Evolutionary conservation across 2,888 invertebrate genomes (phyloP), one percentile per base, ranked within the genome.

Genomic region (Tetrapedia diversipes): DNA sequence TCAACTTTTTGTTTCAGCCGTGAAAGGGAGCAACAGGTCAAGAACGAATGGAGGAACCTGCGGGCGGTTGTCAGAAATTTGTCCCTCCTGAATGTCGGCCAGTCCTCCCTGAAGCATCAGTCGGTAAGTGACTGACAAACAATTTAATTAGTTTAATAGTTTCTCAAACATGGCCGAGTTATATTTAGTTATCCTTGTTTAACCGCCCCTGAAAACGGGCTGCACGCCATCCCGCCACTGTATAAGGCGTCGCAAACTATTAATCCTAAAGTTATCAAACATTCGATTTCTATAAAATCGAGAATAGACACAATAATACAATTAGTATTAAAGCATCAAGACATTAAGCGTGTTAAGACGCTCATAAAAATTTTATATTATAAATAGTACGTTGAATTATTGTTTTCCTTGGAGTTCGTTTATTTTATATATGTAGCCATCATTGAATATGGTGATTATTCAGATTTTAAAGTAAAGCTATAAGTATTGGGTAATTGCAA

Each of bases 21-120:
- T 63, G 86, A 84, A 79, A 77, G 82, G 73, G 86, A 89, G 83
- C 89, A 89, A 86, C 87, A 88, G 85, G 87, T 89, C 84, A 86
- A 82, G 78, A 87, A 88, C 84, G 88, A 87, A 88, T 89, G 88
- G 87, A 86, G 85, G 66, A 86, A 86, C 87, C 77, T 89, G 86
- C 89, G 89, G 77, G 69, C 84, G 53, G 87, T 84, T 63, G 83
- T 85, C 19, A 86, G 89, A 84, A 88, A 88, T 86, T 82, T 87
- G 60, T 86, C 89, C 57, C 79, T 88, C 14, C 83, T 89, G 14
- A 86, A 86, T 51, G 77, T 89, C 51, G 82, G 84, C 32, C 64
- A 75, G 27, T 63, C 66, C 24, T 6, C 45, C 41, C n/a, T 37
- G 57, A 81, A 77, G 72, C 87, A 77, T 59, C 86, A 86, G 64